These are phyloP conservation scores for Akabosia matsudoensis DNA, from an alignment of 1,140 invertebrate genomes.

Conservation along the genomic window DNA sequence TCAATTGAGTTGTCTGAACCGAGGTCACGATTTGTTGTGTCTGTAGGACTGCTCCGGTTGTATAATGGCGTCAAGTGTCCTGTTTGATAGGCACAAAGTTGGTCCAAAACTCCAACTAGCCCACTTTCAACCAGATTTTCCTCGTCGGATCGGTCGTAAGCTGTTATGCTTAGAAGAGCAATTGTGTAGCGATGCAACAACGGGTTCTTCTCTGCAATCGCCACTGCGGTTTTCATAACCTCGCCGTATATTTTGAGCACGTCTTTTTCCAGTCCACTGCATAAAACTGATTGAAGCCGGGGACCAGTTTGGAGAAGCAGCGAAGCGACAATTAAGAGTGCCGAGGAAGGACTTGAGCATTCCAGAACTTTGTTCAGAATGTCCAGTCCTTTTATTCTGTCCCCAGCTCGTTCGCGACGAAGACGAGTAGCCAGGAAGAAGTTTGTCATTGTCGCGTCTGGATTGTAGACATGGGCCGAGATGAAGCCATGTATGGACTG, in stretches of 20 bases:
- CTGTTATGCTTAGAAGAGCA: constrained; percentile 5
- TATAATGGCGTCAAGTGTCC: not conserved
- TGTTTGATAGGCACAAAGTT: constrained; percentile 20
- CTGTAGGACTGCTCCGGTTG: not conserved
- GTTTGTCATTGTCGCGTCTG: not conserved
- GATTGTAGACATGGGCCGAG: not conserved
- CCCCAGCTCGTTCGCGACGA: not conserved
- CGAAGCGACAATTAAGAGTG: not conserved
- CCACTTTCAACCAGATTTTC: constrained; percentile 18
- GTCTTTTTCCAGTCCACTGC: constrained; percentile 10
- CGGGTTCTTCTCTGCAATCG: constrained; percentile 1
- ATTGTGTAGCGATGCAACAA: constrained; percentile 8
- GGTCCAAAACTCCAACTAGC: constrained; percentile 18
- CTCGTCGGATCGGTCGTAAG: constrained; percentile 22
- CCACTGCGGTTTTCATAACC: constrained; percentile 14
- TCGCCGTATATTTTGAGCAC: not conserved
- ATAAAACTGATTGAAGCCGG: not conserved
- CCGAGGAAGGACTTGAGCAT: not conserved
- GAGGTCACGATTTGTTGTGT: not conserved
- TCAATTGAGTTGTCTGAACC: not conserved
- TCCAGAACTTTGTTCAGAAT: constrained; percentile 1
- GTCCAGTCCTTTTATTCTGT: constrained; percentile 6
- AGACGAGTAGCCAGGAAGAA: not conserved
- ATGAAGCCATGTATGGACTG: not conserved
- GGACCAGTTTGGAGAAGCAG: not conserved